phyloP scores from a whole-genome alignment of 1,140 invertebrate genomes.

The Ips nitidus region DNA sequence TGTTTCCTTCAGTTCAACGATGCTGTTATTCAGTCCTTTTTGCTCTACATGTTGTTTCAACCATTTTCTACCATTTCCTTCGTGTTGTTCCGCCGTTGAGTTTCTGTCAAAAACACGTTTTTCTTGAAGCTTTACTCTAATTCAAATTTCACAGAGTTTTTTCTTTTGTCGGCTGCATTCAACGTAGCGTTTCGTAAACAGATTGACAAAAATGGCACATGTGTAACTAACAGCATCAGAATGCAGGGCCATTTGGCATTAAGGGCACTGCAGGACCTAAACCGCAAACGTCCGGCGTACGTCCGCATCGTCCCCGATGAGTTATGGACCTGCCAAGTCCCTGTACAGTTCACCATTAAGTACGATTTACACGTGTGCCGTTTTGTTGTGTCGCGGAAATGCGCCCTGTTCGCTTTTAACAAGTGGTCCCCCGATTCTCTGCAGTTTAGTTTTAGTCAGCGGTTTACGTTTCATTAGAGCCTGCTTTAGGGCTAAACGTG shows the following conservation, averaged over 20 bases:
- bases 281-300: constrained; percentile 29
- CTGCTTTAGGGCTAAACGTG: no score
- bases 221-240: constrained; percentile 27
- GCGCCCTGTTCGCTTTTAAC: constrained; percentile 12
- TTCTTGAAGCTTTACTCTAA: background rate
- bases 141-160: background rate
- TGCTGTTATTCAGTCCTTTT: constrained; percentile 1
- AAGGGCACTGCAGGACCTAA: constrained; percentile 21
- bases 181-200: background rate
- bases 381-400: constrained; percentile 10
- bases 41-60: background rate
- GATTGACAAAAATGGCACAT: constrained; percentile 20
- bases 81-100: no score
- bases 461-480: no score
- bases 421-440: background rate
- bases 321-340: constrained; percentile 23
- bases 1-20: background rate
- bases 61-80: background rate
- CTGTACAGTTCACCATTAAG: constrained; percentile 27
- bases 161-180: background rate
- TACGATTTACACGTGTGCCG: constrained; percentile 26
- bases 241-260: constrained; percentile 12
- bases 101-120: no score
- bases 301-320: constrained; percentile 30
- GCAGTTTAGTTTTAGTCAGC: no score